Conservation (phyloP, 1,140 invertebrate genomes). For the Bicyclus anynana region DNA sequence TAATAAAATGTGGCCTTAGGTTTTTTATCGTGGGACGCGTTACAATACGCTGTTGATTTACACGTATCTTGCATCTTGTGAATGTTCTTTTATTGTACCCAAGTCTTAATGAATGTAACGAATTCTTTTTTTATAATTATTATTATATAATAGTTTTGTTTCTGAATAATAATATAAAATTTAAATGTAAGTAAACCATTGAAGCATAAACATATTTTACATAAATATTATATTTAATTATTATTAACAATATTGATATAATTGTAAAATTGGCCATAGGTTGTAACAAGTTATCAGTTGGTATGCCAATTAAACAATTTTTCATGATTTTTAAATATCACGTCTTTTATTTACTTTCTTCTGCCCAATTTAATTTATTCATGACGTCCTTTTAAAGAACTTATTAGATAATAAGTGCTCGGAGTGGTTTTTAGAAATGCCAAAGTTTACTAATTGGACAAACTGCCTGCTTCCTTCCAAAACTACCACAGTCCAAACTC, state of each 20-base stretch:
- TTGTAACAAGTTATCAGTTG: conserved; percentile 76
- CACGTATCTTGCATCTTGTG: conserved; percentile 36
- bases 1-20: conserved; percentile 73
- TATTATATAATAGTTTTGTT: conserved; percentile 36
- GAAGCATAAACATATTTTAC: conserved; percentile 75
- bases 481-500: no score
- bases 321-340: conserved; percentile 71
- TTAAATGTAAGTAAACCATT: conserved; percentile 75
- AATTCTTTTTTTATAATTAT: conserved; percentile 55
- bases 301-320: conserved; percentile 77
- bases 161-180: conserved; percentile 74
- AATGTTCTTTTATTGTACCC: conserved; percentile 51
- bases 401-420: no score
- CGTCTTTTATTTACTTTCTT: conserved; percentile 55
- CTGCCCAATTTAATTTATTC: neutral
- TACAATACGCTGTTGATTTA: neutral
- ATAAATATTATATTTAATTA: conserved; percentile 77
- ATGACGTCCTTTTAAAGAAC: no score
- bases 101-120: conserved; percentile 59
- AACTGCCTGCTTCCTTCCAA: no score
- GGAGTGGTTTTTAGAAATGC: no score
- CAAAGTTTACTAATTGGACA: no score
- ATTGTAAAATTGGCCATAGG: conserved; percentile 76
- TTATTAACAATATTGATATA: conserved; percentile 77
- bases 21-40: conserved; percentile 40